Evolutionary conservation across 2,888 invertebrate species (phyloP).

Genomic region (Troides helena): DNA sequence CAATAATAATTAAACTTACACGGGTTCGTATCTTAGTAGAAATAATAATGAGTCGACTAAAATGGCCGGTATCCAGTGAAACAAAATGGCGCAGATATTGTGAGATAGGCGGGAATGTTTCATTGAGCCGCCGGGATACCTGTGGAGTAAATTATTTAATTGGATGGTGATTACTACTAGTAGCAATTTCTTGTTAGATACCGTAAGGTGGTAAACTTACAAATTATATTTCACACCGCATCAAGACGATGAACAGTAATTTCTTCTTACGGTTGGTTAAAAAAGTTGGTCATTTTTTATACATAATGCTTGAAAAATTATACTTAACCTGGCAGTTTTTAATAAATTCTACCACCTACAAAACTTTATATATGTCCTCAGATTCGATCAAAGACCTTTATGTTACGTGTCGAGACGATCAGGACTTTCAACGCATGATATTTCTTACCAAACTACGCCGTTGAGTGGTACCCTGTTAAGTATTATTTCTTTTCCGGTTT

Average conservation of each 20-base stretch:
- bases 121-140: constrained; percentile 92
- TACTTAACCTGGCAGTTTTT: no score
- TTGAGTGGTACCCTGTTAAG: constrained; percentile 89
- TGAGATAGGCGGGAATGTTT: constrained; percentile 87
- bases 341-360: no score
- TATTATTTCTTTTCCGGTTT: constrained; percentile 87
- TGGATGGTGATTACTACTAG: neutral
- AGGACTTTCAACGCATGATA: neutral
- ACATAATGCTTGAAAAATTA: no score
- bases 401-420: no score
- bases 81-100: constrained; percentile 89
- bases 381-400: no score
- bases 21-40: constrained; percentile 90
- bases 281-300: no score
- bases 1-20: constrained; percentile 79
- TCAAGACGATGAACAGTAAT: no score
- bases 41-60: constrained; percentile 88
- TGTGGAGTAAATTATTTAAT: constrained; percentile 31
- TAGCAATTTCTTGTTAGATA: neutral
- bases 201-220: neutral
- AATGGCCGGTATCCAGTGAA: constrained; percentile 94
- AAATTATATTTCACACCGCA: no score
- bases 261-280: no score
- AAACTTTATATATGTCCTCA: no score
- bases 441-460: constrained; percentile 85